Evolutionary conservation across 2,797 vertebrate genomes (phyloP).

Genomic region (Channa striata): DNA sequence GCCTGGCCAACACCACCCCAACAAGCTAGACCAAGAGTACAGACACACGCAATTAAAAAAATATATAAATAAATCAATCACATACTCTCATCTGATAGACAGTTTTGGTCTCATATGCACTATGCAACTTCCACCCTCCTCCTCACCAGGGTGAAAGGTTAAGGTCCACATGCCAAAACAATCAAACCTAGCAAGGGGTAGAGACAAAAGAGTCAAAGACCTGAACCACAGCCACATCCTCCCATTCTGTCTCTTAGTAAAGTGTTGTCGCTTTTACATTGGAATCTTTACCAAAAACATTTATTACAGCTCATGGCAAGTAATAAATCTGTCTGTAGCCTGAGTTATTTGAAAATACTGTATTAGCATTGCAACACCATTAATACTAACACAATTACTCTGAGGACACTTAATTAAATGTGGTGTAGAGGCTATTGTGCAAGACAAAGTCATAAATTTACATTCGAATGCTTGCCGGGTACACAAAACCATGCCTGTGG

Average conservation of each 20-base stretch:
- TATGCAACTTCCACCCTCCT: slow-evolving; percentile 35
- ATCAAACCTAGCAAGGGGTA: slow-evolving; percentile 25
- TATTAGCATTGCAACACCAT: slow-evolving; percentile 59
- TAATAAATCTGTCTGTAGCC: slow-evolving; percentile 58
- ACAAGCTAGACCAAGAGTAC: slow-evolving; percentile 65
- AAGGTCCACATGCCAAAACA: slow-evolving; percentile 37
- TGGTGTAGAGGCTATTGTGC: slow-evolving; percentile 50
- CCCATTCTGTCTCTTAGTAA: slow-evolving; percentile 24
- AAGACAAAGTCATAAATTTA: slow-evolving; percentile 62
- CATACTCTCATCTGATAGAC: slow-evolving; percentile 19
- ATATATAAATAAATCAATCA: slow-evolving; percentile 7
- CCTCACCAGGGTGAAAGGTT: slow-evolving; percentile 24
- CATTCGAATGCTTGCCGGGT: slow-evolving; percentile 26
- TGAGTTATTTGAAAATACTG: slow-evolving; percentile 50
- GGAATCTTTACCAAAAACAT: slow-evolving; percentile 57
- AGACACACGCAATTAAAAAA: slow-evolving; percentile 1
- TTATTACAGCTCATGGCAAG: slow-evolving; percentile 32
- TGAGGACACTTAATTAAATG: slow-evolving; percentile 61
- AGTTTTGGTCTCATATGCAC: slow-evolving; percentile 24
- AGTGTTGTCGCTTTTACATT: slow-evolving; percentile 18
- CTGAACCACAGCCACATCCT: slow-evolving; percentile 42
- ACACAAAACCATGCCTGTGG: slow-evolving; percentile 36
- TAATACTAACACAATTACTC: slow-evolving; percentile 65
- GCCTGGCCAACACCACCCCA: slow-evolving; percentile 64
- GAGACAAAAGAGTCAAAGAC: slow-evolving; percentile 34